phyloP scores from a whole-genome alignment of 2,888 invertebrate species.

The Dryomyza anilis region DNA sequence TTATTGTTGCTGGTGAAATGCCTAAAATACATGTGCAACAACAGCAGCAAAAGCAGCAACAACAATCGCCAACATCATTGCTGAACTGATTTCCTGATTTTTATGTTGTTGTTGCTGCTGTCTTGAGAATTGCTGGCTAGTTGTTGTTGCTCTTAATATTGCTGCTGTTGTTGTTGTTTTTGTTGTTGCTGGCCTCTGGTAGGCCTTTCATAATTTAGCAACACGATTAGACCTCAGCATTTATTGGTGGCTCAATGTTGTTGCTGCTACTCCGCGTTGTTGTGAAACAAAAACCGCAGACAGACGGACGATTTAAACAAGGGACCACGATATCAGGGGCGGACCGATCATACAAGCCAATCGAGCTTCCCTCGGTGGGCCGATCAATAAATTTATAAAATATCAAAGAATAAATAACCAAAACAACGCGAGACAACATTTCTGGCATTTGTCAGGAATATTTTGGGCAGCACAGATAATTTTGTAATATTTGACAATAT shows the following conservation, averaged over 20 bases:
- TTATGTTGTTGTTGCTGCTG: too few species aligned
- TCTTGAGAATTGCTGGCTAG: too few species aligned
- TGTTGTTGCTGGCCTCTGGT: conserved; percentile 23
- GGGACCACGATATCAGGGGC: not conserved
- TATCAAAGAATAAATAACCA: too few species aligned
- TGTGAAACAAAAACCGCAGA: conserved; percentile 1
- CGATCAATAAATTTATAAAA: too few species aligned
- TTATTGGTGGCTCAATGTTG: conserved; percentile 16
- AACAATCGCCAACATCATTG: conserved; percentile 12
- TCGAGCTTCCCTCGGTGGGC: too few species aligned
- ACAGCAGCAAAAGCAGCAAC: conserved; percentile 11
- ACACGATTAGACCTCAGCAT: conserved; percentile 24
- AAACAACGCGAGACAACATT: too few species aligned
- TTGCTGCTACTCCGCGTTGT: not conserved
- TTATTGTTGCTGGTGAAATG: conserved; percentile 35
- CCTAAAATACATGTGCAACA: conserved; percentile 36
- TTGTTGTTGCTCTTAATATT: too few species aligned
- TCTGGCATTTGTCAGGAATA: too few species aligned
- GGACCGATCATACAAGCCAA: too few species aligned
- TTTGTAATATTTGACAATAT: too few species aligned
- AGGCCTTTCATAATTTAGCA: conserved; percentile 27
- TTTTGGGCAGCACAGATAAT: too few species aligned
- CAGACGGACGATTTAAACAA: not conserved
- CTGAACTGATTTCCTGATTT: conserved; percentile 23
- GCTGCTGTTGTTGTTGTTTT: not conserved